Conservation (phyloP, 2,797 vertebrate genomes). For the Semaprochilodus insignis region DNA sequence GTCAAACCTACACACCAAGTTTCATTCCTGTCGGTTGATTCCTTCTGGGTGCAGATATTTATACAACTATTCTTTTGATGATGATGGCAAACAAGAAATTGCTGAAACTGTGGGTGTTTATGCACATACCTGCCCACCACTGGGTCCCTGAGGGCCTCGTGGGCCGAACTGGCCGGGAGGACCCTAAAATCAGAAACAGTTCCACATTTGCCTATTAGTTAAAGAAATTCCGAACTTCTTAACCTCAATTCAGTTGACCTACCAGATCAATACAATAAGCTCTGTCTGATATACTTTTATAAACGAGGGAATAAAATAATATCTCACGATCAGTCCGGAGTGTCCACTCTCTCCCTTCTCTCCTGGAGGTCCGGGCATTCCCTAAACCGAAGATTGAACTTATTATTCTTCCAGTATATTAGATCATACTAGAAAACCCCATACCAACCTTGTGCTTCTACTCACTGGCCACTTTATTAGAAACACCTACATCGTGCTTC, state of each 20-base stretch:
- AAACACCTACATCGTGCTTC: too few relatives aligned
- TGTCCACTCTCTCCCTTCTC: conserved; percentile 98
- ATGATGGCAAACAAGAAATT: background rate
- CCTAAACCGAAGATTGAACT: conserved; percentile 73
- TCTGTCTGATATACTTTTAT: background rate
- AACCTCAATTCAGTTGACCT: background rate
- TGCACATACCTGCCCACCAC: conserved; percentile 74
- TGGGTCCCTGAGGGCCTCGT: conserved; percentile 85
- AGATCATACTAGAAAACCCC: background rate
- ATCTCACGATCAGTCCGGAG: conserved; percentile 90
- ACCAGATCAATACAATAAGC: too few relatives aligned
- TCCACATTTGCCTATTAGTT: background rate
- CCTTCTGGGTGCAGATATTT: too few relatives aligned
- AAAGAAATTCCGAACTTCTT: background rate
- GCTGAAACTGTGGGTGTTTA: background rate
- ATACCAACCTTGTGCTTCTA: background rate
- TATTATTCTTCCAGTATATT: background rate
- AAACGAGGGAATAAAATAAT: conserved; percentile 2
- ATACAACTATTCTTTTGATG: too few relatives aligned
- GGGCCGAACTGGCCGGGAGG: conserved; percentile 94
- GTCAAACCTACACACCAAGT: too few relatives aligned
- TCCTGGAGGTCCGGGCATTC: conserved; percentile 92
- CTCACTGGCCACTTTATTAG: background rate
- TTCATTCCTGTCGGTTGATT: too few relatives aligned
- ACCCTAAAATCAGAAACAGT: conserved; percentile 77